phyloP scores from a whole-genome alignment of 2,113 vertebrate genomes.

The Ammodytes dubius region DNA sequence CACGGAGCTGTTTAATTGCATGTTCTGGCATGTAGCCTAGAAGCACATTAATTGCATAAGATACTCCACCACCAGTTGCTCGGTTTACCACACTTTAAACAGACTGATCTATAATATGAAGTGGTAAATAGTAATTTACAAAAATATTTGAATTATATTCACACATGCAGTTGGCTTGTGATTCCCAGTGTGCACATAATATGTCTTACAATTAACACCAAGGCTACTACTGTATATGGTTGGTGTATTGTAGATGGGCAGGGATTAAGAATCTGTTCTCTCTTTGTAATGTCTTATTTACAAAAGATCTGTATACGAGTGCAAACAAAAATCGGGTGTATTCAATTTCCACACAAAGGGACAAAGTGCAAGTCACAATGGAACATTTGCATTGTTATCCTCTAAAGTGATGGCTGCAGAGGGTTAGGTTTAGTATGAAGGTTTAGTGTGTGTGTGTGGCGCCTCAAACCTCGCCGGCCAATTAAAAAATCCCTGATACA shows the following conservation, averaged over 20 bases:
- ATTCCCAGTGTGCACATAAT: constrained; percentile 16
- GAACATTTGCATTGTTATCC: constrained; percentile 76
- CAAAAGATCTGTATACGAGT: neutral
- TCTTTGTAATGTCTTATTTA: constrained; percentile 30
- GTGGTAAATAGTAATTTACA: constrained; percentile 54
- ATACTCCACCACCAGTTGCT: constrained; percentile 28
- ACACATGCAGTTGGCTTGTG: constrained; percentile 42
- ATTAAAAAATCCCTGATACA: constrained; percentile 76
- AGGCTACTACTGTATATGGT: neutral
- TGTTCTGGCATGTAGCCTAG: constrained; percentile 59
- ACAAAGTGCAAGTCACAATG: constrained; percentile 26
- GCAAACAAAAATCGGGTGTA: neutral
- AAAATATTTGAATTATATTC: constrained; percentile 34
- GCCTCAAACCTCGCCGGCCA: constrained; percentile 62
- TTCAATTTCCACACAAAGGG: constrained; percentile 10
- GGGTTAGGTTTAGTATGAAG: too few species aligned
- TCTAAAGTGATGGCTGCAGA: constrained; percentile 51
- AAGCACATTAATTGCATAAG: constrained; percentile 31
- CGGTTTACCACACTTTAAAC: constrained; percentile 25
- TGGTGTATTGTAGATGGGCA: neutral
- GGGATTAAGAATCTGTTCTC: constrained; percentile 25
- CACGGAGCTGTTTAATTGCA: constrained; percentile 43
- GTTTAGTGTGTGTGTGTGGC: constrained; percentile 3
- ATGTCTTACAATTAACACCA: constrained; percentile 39
- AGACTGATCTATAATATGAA: constrained; percentile 24